Evolutionary conservation across 2,113 vertebrate genomes (phyloP), one percentile per base, ranked within the genome.

Genomic region (Stictonetta naevosa): DNA sequence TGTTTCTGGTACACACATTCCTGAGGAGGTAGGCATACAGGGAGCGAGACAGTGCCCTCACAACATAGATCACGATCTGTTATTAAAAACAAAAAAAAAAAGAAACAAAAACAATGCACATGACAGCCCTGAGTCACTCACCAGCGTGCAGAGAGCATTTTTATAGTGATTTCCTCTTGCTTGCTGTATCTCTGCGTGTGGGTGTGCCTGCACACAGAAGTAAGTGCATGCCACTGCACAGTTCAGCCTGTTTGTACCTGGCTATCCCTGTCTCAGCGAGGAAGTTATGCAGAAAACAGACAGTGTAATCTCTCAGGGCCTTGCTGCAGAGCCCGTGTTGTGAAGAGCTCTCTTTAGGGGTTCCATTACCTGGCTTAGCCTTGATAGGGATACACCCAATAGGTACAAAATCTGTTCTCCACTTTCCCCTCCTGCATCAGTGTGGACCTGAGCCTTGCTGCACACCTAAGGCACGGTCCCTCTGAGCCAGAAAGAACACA

Each of bases 1-100:
- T 67, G 21, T 67, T 82, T 60, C 86, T 92, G 44, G 40, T 50
- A 55, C 62, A 84, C 59, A 60, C 83, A 91, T 93, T 92, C 90
- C 90, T 66, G 38, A 82, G 42, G 84, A 97, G 73, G 62, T 33
- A 88, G 68, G 91, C 67, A 89, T 6, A 28, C 28, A 34, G 33
- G 42, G 88, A 63, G 29, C 9, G 52, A 83, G 85, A 50, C 0
- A 1, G 11, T 82, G 83, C 33, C 69, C 60, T 90, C 82, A 58
- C 63, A 38, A 3, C 80, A 85, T 38, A 85, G 29, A 81, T 86
- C 90, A 86, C 11, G 29, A n/a, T 44, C 38, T 55, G 12, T 38
- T 36, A 44, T 36, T 36, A 6, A 1, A 2, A 16, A 23, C 46
- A 46, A 46, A 46, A 13, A 36, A 63, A 84, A 71, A 25, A 8